Base-by-base conservation (phyloP, 2,888 invertebrate genomes). In the Acanthosepion pharaonis region DNA sequence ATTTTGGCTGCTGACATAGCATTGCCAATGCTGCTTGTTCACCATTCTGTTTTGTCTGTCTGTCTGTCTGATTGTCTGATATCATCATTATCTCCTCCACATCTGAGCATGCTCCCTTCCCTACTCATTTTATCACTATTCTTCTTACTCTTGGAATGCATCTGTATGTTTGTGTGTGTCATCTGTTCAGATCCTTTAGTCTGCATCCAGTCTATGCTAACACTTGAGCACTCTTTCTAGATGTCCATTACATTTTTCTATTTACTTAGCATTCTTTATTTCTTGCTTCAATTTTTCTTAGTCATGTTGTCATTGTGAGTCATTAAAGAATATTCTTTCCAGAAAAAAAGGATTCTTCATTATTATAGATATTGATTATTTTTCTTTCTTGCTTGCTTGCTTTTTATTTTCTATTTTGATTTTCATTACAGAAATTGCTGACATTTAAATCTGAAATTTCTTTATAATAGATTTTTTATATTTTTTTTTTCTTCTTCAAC, bases 21-120 rank as follows among this genome's bases (percentile, higher is more conserved):
- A 53, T 93, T 93, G 93, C 93, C 93, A 93, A 53, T 93, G 93
- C 93, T 93, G 53, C 53, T 53, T 93, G 93, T 53, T 93, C 93
- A 51, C 51, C 51, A 93, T n/a, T 93, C 93, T 93, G 53, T 93
- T 48, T 6, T 91, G 92, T 92, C 92, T 92, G 42, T 92, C 23
- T 48, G 51, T 93, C 93, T 49, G 11, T 51, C 92, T n/a, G n/a
- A n/a, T n/a, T n/a, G 28, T 92, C 51, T 92, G 4, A 28, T 18
- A 78, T 78, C 78, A 78, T 78, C n/a, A 78, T 78, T n/a, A 78
- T 6, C 11, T 78, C 78, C n/a, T 78, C n/a, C n/a, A n/a, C n/a
- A 5, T 78, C n/a, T n/a, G 11, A n/a, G 78, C 78, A 78, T 78
- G 78, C 78, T 78, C 33, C 78, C 78, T 78, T 78, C 33, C 59